Conservation (phyloP, 2,797 vertebrate genomes). For the Sylvilagus floridanus region DNA sequence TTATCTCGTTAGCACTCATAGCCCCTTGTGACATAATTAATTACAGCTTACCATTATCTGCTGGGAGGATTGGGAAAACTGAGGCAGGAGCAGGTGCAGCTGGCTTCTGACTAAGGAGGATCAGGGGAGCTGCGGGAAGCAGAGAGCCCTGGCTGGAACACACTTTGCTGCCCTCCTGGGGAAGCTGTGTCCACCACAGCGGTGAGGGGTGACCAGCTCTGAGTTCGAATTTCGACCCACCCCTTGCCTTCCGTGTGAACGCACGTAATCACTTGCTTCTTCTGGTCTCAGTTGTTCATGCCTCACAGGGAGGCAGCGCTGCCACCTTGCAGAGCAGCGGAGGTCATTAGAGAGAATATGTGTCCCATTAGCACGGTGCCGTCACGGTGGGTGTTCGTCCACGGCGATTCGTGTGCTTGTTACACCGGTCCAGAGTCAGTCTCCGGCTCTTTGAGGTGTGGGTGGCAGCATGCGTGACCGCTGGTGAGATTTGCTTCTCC, state of each 20-base stretch:
- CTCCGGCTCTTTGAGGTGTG: neutral
- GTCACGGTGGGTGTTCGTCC: neutral
- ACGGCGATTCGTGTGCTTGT: neutral
- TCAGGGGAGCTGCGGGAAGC: no score
- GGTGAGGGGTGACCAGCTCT: neutral
- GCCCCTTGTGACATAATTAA: constrained; percentile 28
- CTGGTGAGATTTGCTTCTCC: neutral
- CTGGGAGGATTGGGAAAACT: constrained; percentile 43
- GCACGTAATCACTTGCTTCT: neutral
- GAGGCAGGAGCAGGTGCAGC: neutral
- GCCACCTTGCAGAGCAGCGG: neutral
- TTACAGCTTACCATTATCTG: neutral
- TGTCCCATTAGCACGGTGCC: neutral
- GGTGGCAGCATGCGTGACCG: neutral
- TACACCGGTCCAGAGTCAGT: neutral
- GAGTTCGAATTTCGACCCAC: neutral
- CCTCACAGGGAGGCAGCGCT: neutral
- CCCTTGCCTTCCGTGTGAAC: neutral
- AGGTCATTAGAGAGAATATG: neutral
- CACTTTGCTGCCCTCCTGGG: no score
- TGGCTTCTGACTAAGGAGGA: neutral
- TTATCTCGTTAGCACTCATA: constrained; percentile 9
- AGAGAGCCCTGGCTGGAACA: neutral
- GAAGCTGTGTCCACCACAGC: neutral
- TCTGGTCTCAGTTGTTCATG: neutral